phyloP scores from a whole-genome alignment of 2,113 vertebrate genomes.

The Myotis lucifugus region DNA sequence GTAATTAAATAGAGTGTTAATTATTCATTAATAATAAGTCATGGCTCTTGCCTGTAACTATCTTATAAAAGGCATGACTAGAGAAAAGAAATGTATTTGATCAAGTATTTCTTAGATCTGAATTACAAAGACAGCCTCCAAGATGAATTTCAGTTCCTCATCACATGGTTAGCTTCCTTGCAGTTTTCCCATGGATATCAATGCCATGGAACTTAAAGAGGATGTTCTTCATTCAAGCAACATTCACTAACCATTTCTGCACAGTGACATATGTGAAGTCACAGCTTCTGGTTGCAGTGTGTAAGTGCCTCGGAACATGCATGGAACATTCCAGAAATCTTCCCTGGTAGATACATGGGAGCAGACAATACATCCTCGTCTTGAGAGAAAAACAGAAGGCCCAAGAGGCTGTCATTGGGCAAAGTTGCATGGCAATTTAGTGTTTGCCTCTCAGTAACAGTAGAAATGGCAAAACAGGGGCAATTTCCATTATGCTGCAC shows the following conservation, averaged over 20 bases:
- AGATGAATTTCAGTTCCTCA: constrained; percentile 49
- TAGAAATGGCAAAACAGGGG: background rate
- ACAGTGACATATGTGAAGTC: background rate
- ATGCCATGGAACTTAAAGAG: background rate
- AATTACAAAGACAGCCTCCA: constrained; percentile 45
- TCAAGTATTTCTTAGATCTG: constrained; percentile 56
- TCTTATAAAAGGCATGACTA: background rate
- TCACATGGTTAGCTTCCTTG: background rate
- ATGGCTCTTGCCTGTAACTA: background rate
- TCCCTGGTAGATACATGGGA: background rate
- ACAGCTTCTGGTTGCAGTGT: background rate
- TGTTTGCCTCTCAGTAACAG: background rate
- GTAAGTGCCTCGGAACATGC: background rate
- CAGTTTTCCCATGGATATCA: background rate
- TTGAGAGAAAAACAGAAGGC: background rate
- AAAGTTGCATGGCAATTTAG: background rate
- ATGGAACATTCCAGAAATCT: background rate
- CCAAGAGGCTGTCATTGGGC: background rate
- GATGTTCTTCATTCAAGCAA: background rate
- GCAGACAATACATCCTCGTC: background rate
- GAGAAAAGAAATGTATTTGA: constrained; percentile 40
- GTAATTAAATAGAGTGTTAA: constrained; percentile 18
- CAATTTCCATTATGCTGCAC: background rate
- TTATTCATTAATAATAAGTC: constrained; percentile 47
- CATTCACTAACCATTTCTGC: background rate